A percentile compares a stretch with the other conserved stretches of the same genome.
Evolutionary conservation across 1,140 invertebrate species (phyloP).

Genomic region (Elymnias hypermnestra): DNA sequence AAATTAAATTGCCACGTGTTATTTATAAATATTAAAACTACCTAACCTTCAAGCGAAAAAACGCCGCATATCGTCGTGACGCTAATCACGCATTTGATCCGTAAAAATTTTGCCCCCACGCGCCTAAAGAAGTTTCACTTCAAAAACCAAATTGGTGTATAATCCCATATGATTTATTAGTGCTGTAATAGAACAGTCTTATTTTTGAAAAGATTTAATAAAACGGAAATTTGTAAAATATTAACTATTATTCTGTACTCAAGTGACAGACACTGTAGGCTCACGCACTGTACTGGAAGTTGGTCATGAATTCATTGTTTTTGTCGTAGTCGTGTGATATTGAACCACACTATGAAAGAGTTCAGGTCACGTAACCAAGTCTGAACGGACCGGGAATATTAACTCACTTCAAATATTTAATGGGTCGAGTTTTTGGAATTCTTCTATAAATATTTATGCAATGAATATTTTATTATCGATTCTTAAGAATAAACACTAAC

Average conservation of each 20-base stretch:
- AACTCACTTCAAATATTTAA: constrained; percentile 61
- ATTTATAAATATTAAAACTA: too few relatives aligned
- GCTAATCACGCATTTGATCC: too few relatives aligned
- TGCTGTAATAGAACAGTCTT: too few relatives aligned
- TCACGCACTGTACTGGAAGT: constrained; percentile 54
- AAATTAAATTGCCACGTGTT: too few relatives aligned
- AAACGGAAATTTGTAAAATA: constrained; percentile 12
- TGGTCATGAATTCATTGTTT: constrained; percentile 72
- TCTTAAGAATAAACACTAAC: neutral
- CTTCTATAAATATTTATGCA: constrained; percentile 45
- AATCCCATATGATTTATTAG: too few relatives aligned
- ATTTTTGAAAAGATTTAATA: constrained; percentile 22
- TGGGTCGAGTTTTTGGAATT: constrained; percentile 69
- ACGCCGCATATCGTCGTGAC: too few relatives aligned
- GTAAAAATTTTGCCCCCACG: too few relatives aligned
- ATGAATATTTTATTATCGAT: constrained; percentile 29
- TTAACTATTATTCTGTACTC: constrained; percentile 47
- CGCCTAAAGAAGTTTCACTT: too few relatives aligned
- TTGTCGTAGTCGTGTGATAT: constrained; percentile 64
- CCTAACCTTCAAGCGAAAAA: too few relatives aligned
- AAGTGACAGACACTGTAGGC: constrained; percentile 25
- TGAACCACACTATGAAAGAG: constrained; percentile 65
- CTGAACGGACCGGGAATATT: constrained; percentile 54
- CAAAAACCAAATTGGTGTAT: too few relatives aligned
- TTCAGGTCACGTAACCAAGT: constrained; percentile 65